Base-by-base conservation (phyloP, 2,888 invertebrate genomes). In the Cylindroiulus punctatus region DNA sequence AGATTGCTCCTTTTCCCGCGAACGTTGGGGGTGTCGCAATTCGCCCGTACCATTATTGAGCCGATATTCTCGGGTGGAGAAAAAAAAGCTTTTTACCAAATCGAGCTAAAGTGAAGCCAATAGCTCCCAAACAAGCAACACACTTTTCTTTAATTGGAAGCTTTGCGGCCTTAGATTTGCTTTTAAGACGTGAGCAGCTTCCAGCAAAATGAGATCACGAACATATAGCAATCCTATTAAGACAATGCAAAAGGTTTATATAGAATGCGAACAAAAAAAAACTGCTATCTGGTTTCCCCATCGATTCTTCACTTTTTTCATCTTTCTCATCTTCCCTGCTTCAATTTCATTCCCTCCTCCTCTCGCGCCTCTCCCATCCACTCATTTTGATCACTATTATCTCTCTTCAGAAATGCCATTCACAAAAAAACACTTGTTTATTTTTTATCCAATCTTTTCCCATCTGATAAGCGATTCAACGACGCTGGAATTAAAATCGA, bases 401-500 rank as follows among this genome's bases (percentile, higher is more conserved):
- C 44, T 44, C 84, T 84, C 84, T 84, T 47, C 40, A 84, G 42
- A 47, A 47, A 84, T 84, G 30, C 42, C 82, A 40, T 82, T 84
- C 84, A 47, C 42, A 84, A 84, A 47, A 47, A 42, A 47, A 84
- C 84, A 47, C 84, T 84, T 47, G 47, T 84, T 84, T 84, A 84
- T 47, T 47, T 47, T 84, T 47, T 42, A 84, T 84, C 84, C 42
- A 84, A 84, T 47, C 30, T 84, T 83, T 84, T 84, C 30, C 84
- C 84, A 42, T 42, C 44, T 47, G 84, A 84, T 84, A 84, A 84
- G 47, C 84, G 84, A 84, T 84, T 84, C 84, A 47, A 42, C 84
- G 47, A 47, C 47, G 42, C 84, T 47, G 44, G 84, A 84, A 47
- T 84, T 84, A 84, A 84, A 84, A 65, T 65, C 65, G 65, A 65